Base-by-base conservation (phyloP, 1,140 invertebrate genomes). In the Sarcophaga peregrina region DNA sequence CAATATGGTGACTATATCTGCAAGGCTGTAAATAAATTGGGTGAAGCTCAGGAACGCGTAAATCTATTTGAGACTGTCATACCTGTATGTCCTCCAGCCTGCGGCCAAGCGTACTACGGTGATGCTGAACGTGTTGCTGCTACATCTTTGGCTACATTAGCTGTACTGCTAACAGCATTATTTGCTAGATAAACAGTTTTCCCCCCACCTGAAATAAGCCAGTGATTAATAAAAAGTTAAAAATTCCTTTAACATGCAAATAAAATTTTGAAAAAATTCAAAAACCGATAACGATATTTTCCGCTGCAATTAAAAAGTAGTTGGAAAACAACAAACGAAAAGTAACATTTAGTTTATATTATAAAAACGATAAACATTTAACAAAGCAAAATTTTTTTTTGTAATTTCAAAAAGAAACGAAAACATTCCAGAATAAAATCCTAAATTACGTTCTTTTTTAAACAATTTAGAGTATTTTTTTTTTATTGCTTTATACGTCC, bases 81-180 rank as follows among this genome's bases (percentile, higher is more conserved):
- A 84, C 96, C 96, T 83, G 95, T 98, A 86, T 98, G 97, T 90
- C 97, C 96, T 85, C 97, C 97, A 85, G 97, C 97, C 87, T 98
- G 97, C 92, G 95, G 95, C 58, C 94, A 95, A 91, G 92, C 93
- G 80, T 92, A 93, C 81, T 94, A 93, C 87, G 93, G 92, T 85
- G 91, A 92, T 81, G 93, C 93, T 74, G 91, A 87, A 83, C 85
- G 86, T 75, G 83, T 90, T 80, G 85, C 87, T 11, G 58, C 81
- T 5, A 82, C 88, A 5, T 87, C 88, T 13, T 85, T 90, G 68
- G 88, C 87, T 73, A 75, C 87, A 82, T 84, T 88, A 15, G 86
- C 85, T 76, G 86, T 90, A 54, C 47, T 90, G 17, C 58, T 87
- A 74, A 87, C 87, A 9, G 80, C 86, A 50, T 83, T 90, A 48